A percentile compares a stretch with the other conserved stretches of the same genome.
Evolutionary conservation across 2,797 vertebrate species (phyloP).

Genomic region (Acanthurus leucopareius): DNA sequence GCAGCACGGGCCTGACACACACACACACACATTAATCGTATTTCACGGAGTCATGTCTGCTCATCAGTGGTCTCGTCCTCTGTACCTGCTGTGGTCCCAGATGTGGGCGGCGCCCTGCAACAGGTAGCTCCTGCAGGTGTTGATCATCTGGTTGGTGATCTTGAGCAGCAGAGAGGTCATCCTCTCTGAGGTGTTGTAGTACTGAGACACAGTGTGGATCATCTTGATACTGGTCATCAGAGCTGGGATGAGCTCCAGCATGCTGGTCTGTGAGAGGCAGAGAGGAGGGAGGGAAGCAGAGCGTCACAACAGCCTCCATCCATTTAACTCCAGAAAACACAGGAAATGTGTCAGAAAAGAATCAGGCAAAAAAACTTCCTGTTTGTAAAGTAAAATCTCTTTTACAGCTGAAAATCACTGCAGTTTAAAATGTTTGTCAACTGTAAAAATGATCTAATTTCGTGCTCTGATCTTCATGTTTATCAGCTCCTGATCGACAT

Average conservation of each 20-base stretch:
- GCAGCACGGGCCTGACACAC: slow-evolving; percentile 79
- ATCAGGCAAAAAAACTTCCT: no score
- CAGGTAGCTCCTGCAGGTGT: slow-evolving; percentile 84
- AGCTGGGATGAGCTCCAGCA: slow-evolving; percentile 84
- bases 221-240: slow-evolving; percentile 87
- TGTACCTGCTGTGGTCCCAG: slow-evolving; percentile 89
- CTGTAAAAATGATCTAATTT: no score
- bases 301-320: not conserved
- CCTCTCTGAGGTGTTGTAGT: slow-evolving; percentile 88
- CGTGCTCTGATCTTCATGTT: no score
- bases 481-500: no score
- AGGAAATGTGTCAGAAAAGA: no score
- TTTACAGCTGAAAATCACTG: no score
- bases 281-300: not conserved
- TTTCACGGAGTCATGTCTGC: not conserved
- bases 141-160: slow-evolving; percentile 91
- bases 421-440: no score
- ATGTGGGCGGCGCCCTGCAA: slow-evolving; percentile 80
- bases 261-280: slow-evolving; percentile 66
- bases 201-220: slow-evolving; percentile 86
- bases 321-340: no score
- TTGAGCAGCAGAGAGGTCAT: slow-evolving; percentile 90
- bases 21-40: not conserved
- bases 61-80: not conserved
- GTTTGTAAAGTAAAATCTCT: no score